phyloP scores from a whole-genome alignment of 2,888 invertebrate species.

The Phalera bucephala region DNA sequence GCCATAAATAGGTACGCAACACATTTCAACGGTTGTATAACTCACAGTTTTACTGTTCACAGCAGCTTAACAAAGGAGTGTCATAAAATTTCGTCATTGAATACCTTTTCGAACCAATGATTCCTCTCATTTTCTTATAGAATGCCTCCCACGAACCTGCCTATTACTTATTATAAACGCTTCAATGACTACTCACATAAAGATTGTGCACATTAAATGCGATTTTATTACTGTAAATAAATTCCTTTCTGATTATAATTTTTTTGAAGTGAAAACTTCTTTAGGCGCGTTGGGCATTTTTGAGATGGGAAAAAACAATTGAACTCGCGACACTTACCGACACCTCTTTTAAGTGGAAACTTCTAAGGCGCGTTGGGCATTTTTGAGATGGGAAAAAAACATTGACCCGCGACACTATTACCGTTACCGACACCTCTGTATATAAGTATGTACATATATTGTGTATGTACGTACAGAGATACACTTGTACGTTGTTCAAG shows the following conservation, averaged over 20 bases:
- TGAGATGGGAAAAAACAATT: too few species aligned
- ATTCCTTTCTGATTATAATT: constrained; percentile 4
- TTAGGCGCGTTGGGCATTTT: too few species aligned
- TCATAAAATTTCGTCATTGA: constrained; percentile 32
- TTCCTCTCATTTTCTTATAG: constrained; percentile 50
- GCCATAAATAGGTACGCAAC: background rate
- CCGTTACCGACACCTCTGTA: too few species aligned
- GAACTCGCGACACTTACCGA: too few species aligned
- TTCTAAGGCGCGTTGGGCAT: too few species aligned
- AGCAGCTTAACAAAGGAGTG: constrained; percentile 19
- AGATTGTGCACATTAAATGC: constrained; percentile 35
- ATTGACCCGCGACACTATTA: too few species aligned
- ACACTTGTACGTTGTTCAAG: too few species aligned
- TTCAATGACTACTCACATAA: constrained; percentile 47
- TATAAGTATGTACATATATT: too few species aligned
- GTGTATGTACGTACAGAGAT: too few species aligned
- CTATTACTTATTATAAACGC: constrained; percentile 44
- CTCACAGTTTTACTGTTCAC: background rate
- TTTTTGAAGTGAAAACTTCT: too few species aligned
- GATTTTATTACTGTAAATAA: constrained; percentile 18
- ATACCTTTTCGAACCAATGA: constrained; percentile 47
- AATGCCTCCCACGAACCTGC: constrained; percentile 41
- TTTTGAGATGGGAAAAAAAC: too few species aligned
- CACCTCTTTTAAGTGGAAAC: too few species aligned
- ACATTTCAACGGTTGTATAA: background rate